Conservation (phyloP, 2,888 invertebrate species). For the Mythimna vitellina region DNA sequence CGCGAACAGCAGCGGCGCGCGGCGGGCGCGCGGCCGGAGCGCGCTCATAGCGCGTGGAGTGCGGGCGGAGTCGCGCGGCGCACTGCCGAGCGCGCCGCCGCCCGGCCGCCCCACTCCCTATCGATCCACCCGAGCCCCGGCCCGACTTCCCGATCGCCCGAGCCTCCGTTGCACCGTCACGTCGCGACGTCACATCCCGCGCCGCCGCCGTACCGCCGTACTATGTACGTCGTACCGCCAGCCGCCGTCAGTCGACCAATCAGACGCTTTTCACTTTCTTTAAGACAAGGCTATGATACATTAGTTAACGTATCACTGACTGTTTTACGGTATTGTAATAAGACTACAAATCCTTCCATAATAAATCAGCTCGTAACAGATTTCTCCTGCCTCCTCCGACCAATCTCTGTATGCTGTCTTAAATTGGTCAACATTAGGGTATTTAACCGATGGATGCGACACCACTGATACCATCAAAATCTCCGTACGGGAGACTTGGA, state of each 20-base stretch:
- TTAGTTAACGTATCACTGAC: neutral
- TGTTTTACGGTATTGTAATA: neutral
- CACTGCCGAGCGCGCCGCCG: constrained; percentile 59
- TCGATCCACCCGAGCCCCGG: constrained; percentile 35
- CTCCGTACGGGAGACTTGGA: neutral
- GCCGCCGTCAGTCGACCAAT: neutral
- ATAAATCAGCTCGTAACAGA: neutral
- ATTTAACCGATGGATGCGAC: neutral
- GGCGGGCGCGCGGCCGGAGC: constrained; percentile 68
- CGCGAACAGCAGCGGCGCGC: constrained; percentile 73
- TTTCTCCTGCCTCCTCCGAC: neutral
- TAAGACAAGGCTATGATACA: neutral
- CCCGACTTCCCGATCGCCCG: constrained; percentile 7
- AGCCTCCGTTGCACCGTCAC: constrained; percentile 19
- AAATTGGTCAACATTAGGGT: neutral
- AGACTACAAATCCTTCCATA: neutral
- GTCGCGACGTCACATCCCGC: neutral
- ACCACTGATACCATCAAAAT: neutral
- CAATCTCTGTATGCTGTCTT: neutral
- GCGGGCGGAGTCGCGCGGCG: constrained; percentile 61
- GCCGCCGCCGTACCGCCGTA: neutral
- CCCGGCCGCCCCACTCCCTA: constrained; percentile 32
- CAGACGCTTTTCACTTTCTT: constrained; percentile 15
- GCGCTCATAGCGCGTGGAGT: constrained; percentile 69
- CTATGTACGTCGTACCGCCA: neutral